Evolutionary conservation across 2,888 invertebrate species (phyloP), one percentile per base, ranked within the genome.

Genomic region (Bombylius major): DNA sequence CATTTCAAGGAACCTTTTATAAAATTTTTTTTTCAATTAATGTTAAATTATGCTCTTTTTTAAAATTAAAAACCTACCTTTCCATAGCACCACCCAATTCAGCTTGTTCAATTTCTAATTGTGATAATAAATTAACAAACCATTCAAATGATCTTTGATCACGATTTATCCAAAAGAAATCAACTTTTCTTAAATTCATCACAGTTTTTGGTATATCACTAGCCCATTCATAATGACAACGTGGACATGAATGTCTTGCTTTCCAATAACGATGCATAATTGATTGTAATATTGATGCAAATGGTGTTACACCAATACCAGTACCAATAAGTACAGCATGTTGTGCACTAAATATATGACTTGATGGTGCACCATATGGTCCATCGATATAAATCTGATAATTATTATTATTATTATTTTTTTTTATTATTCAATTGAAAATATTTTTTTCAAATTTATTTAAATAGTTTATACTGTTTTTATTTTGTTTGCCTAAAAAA

Each of bases 81-180:
- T 89, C 90, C 82, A 87, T 84, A 11, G 86, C 85, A 2, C 83
- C 84, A 0, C 88, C 89, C 54, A 87, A 75, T 74, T 93, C 92
- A 0, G 92, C 92, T 69, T 94, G 93, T 70, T 95, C 93, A 61
- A 93, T 90, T 77, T 97, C 96, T 65, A 97, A 77, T 69, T 93
- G 90, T 0, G 93, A 90, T 14, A 97, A 78, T 48, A 96, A 78
- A 62, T 89, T 90, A 12, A 96, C 89, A 70, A 97, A 96, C 97
- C 97, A 97, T 75, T 96, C 95, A 73, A 97, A 95, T 1, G 91
- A 90, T 45, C 88, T 81, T 75, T 95, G 95, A 75, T 95, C 90
- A 13, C 95, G 83, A 75, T 95, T 96, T 59, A 97, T 92, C 97
- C 97, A 97, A 75, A 95, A 92, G 78, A 97, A 97, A 70, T 97